phyloP scores from a whole-genome alignment of 2,797 vertebrate genomes.

The Oreonectes daqikongensis region DNA sequence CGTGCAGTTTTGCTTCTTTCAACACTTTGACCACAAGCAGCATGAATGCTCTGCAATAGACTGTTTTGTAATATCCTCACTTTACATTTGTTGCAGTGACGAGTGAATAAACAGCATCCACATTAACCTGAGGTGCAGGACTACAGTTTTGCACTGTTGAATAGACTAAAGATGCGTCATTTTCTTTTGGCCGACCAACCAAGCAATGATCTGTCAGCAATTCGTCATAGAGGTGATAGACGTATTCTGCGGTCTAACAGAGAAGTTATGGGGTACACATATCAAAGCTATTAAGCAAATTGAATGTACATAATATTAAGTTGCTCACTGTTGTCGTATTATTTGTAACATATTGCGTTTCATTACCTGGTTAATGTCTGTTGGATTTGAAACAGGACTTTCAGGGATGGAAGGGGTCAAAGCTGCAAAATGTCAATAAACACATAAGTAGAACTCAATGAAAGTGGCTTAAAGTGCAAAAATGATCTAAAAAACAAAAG shows the following conservation, averaged over 20 bases:
- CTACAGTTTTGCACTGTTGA: constrained; percentile 20
- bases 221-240: constrained; percentile 46
- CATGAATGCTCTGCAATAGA: neutral
- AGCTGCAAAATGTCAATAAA: too few species aligned
- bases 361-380: too few species aligned
- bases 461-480: too few species aligned
- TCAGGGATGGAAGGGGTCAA: too few species aligned
- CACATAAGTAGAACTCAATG: too few species aligned
- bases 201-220: constrained; percentile 1
- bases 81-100: constrained; percentile 1
- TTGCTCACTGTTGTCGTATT: too few species aligned
- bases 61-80: neutral
- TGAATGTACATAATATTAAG: too few species aligned
- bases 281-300: too few species aligned
- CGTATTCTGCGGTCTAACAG: constrained; percentile 16
- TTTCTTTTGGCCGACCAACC: neutral
- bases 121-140: neutral
- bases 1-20: neutral
- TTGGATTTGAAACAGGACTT: too few species aligned
- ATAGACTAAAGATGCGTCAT: neutral
- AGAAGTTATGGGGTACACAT: neutral
- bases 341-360: too few species aligned
- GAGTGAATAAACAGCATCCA: constrained; percentile 27
- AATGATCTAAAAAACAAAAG: too few species aligned
- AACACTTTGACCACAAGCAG: neutral